Base-by-base conservation (phyloP, 2,797 vertebrate genomes). In the Apogon talboti region DNA sequence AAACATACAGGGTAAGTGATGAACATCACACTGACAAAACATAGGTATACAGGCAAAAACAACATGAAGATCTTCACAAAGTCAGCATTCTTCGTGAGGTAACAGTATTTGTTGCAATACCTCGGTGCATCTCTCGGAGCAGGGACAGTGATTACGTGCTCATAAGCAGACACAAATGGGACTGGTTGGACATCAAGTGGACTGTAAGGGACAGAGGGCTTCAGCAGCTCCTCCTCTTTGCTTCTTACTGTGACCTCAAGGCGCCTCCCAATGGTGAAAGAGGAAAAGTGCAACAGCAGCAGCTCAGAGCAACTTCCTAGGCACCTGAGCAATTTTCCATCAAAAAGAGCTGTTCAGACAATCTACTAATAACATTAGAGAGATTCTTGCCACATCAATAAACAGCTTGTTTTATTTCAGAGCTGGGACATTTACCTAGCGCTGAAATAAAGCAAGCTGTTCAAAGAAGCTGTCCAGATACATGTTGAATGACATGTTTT, bases 271-370 rank as follows among this genome's bases (percentile, higher is more conserved):
- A 98, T 93, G 84, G 94, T 89, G 87, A 97, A 97, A 38, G 91
- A 87, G 37, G 93, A 89, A 85, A 99, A 99, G 68, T 94, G 95
- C 68, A 99, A 92, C 71, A 98, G 80, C 3, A 98, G 91, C 13
- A 99, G 93, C 70, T 99, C 98, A 35, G 88, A 80, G 74, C 94
- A 95, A 54, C 86, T 88, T 28, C 97, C 97, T 33, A 93, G 84
- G 62, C 87, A 94, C 89, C 98, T 98, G 51, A 51, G 13, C 1
- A 68, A 49, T 53, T 44, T 30, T 52, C 16, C 42, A 67, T 7
- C 16, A 66, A 5, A 35, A 7, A 2, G 21, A 46, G 42, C 19
- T 49, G 37, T 12, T 37, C 7, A 63, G 28, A 58, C 10, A 45
- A 40, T 42, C 7, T 18, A 37, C 42, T 15, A 40, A 50, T 7